A percentile compares a stretch with the other conserved stretches of the same genome.
These are phyloP conservation scores for Lithophane semibrunnea DNA, from an alignment of 2,888 invertebrate genomes.

Conservation along the genomic window DNA sequence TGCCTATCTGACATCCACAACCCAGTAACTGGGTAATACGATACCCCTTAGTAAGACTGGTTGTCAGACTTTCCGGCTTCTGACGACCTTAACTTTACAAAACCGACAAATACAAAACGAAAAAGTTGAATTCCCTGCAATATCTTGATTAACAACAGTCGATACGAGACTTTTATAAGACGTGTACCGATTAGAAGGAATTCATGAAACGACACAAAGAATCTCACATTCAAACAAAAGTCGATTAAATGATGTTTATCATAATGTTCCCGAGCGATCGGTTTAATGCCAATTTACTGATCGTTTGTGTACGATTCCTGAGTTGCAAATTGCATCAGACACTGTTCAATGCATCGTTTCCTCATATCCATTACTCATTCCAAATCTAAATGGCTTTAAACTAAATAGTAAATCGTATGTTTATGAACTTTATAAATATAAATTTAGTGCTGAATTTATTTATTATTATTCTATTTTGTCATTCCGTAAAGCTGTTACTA, in stretches of 20 bases:
- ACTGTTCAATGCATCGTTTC: conserved; percentile 36
- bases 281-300: conserved; percentile 49
- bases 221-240: conserved; percentile 5
- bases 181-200: conserved; percentile 6
- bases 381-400: conserved; percentile 48
- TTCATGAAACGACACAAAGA: conserved; percentile 8
- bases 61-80: too few relatives aligned
- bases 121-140: not conserved
- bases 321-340: conserved; percentile 47
- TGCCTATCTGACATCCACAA: too few relatives aligned
- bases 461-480: not conserved
- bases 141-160: conserved; percentile 21
- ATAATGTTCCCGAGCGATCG: conserved; percentile 20
- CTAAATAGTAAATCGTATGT: conserved; percentile 29
- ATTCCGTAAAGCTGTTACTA: not conserved
- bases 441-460: not conserved
- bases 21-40: too few relatives aligned
- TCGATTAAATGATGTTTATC: conserved; percentile 29
- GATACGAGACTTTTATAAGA: conserved; percentile 11
- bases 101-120: too few relatives aligned
- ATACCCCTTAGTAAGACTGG: too few relatives aligned
- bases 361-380: conserved; percentile 49
- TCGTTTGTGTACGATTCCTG: conserved; percentile 36
- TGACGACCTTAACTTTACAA: too few relatives aligned
- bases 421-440: conserved; percentile 12